phyloP scores from a whole-genome alignment of 2,797 vertebrate species.

The Syngnathus rostellatus region DNA sequence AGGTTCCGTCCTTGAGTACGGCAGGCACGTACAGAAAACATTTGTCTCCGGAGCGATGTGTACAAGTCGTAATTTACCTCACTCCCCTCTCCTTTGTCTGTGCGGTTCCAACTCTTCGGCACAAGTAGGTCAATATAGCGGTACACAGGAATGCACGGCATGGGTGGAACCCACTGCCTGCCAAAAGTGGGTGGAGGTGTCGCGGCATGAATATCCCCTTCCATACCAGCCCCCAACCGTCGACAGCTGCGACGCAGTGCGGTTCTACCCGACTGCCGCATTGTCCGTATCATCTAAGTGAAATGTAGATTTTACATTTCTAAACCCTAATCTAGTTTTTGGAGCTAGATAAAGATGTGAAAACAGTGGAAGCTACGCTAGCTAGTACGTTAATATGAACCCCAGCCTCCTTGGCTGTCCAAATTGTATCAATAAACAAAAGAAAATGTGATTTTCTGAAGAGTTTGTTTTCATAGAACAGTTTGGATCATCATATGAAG shows the following conservation, averaged over 20 bases:
- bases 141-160: slow-evolving; percentile 50
- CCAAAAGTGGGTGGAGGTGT: slow-evolving; percentile 13
- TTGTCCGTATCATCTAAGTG: background rate
- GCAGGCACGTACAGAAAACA: slow-evolving; percentile 4
- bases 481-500: background rate
- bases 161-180: slow-evolving; percentile 37
- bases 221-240: slow-evolving; percentile 1
- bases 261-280: background rate
- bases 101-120: slow-evolving; percentile 10
- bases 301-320: background rate
- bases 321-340: background rate
- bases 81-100: background rate
- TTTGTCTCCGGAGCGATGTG: background rate
- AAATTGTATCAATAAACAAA: background rate
- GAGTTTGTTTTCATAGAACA: background rate
- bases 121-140: slow-evolving; percentile 43
- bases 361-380: background rate
- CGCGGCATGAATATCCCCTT: slow-evolving; percentile 9
- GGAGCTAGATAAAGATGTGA: background rate
- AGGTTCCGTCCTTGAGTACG: slow-evolving; percentile 26
- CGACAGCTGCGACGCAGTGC: slow-evolving; percentile 36
- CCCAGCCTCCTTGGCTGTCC: background rate
- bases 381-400: background rate
- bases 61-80: background rate
- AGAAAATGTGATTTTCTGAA: background rate